Evolutionary conservation across 1,140 invertebrate species (phyloP).

Genomic region (Conus betulinus): DNA sequence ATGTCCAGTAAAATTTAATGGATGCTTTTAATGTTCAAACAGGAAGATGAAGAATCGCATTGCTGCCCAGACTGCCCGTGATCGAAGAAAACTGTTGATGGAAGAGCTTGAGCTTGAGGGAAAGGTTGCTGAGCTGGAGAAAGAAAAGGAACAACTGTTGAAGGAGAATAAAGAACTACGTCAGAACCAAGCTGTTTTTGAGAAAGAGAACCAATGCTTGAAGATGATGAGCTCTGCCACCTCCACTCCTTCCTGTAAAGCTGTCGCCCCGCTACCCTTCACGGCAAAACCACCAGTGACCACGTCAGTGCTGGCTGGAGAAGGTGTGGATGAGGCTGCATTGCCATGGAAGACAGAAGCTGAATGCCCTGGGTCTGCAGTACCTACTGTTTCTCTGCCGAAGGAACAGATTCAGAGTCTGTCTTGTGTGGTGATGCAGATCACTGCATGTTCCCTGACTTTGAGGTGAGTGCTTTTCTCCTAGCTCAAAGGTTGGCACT

Average conservation of each 20-base stretch:
- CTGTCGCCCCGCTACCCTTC: background rate
- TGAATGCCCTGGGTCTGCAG: conserved; percentile 70
- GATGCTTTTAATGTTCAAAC: conserved; percentile 60
- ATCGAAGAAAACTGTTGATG: conserved; percentile 96
- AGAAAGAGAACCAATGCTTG: conserved; percentile 1
- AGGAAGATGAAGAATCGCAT: conserved; percentile 98
- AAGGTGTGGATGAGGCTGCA: background rate
- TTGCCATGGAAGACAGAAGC: conserved; percentile 50
- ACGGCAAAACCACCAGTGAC: background rate
- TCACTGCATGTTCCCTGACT: conserved; percentile 59
- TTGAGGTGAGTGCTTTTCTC: conserved; percentile 56
- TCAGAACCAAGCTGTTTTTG: background rate
- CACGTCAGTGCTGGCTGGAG: background rate
- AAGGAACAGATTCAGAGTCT: conserved; percentile 70
- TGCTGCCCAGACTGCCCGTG: conserved; percentile 97
- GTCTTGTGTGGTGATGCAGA: conserved; percentile 63
- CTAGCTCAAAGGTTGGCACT: too few species aligned
- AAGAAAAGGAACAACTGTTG: conserved; percentile 71
- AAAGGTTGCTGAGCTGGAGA: conserved; percentile 69
- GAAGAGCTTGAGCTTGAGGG: conserved; percentile 91
- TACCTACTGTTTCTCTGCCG: conserved; percentile 73
- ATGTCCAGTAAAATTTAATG: background rate
- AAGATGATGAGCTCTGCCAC: background rate
- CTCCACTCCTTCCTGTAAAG: background rate
- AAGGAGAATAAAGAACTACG: conserved; percentile 66